Evolutionary conservation across 2,888 invertebrate species (phyloP).

Genomic region (Aproaerema taeniolella): DNA sequence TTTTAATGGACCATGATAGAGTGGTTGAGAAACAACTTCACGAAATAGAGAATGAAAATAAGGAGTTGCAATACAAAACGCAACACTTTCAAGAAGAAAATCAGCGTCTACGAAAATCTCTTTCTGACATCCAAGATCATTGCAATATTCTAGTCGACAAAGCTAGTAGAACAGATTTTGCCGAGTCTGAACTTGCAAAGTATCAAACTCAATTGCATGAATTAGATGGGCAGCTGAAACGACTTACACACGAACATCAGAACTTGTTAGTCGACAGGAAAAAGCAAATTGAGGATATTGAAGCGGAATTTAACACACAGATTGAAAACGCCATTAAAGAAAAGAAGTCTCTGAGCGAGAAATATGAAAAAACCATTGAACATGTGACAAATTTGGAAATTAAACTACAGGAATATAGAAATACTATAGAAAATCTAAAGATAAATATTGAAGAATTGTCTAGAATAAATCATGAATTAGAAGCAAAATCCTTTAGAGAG

Average conservation of each 20-base stretch:
- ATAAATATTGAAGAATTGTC: slow-evolving; percentile 50
- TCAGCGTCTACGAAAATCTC: slow-evolving; percentile 58
- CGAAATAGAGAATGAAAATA: slow-evolving; percentile 75
- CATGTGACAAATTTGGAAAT: slow-evolving; percentile 59
- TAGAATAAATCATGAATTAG: slow-evolving; percentile 46
- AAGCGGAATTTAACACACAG: slow-evolving; percentile 63
- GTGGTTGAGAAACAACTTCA: slow-evolving; percentile 80
- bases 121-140: slow-evolving; percentile 61
- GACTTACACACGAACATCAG: slow-evolving; percentile 50
- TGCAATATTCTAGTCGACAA: slow-evolving; percentile 48
- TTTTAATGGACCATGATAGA: slow-evolving; percentile 80
- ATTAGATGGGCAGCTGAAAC: slow-evolving; percentile 62
- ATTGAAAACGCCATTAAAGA: slow-evolving; percentile 66
- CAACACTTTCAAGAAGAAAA: slow-evolving; percentile 71
- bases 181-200: slow-evolving; percentile 44
- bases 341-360: slow-evolving; percentile 65
- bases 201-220: slow-evolving; percentile 53
- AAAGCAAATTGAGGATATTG: slow-evolving; percentile 60
- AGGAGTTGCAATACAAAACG: slow-evolving; percentile 72
- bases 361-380: slow-evolving; percentile 63
- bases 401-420: slow-evolving; percentile 51
- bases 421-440: slow-evolving; percentile 46
- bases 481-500: slow-evolving; percentile 35
- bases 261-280: slow-evolving; percentile 58
- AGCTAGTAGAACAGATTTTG: slow-evolving; percentile 44